Base-by-base conservation (phyloP, 2,113 vertebrate species). In the Chloroceryle aenea region DNA sequence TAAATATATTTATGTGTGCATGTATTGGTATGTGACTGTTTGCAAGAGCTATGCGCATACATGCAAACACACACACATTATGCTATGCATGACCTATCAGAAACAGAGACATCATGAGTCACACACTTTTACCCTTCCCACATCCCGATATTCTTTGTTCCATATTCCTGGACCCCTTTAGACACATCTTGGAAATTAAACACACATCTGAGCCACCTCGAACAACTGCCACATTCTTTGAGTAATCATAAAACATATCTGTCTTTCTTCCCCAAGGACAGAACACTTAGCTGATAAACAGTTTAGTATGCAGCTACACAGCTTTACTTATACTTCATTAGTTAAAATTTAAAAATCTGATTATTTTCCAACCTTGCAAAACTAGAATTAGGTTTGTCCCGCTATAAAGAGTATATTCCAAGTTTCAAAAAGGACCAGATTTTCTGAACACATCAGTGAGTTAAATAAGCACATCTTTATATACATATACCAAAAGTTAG, bases 181-280 rank as follows among this genome's bases (percentile, higher is more conserved):
- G 32, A 66, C 12, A 77, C 36, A 6, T 71, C 56, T 59, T 85
- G 40, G 26, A 78, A 93, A 82, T 15, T 10, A 47, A 50, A 67
- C 7, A 72, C 5, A 15, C 4, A 36, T 48, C 22, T 36, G 18
- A 50, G 45, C 0, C 0, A 62, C 20, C 53, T 87, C 64, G 81
- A 21, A 42, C 3, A 71, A 36, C 14, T 1, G 5, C 7, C 7
- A n/a, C 9, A 3, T 72, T 50, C 84, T 14, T 10, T 36, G 25
- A 38, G 12, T 53, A 14, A 38, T 4, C 12, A 7, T 78, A 62
- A 81, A 58, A 61, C 4, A 10, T 34, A 81, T 69, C 40, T 40
- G 21, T 58, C 26, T 89, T 52, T 64, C 19, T 71, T 75, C 13
- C 11, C 16, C 36, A 63, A 47, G 9, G 45, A 75, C 9, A 61